phyloP scores from a whole-genome alignment of 2,888 invertebrate genomes.

The Cremastinae sp. region DNA sequence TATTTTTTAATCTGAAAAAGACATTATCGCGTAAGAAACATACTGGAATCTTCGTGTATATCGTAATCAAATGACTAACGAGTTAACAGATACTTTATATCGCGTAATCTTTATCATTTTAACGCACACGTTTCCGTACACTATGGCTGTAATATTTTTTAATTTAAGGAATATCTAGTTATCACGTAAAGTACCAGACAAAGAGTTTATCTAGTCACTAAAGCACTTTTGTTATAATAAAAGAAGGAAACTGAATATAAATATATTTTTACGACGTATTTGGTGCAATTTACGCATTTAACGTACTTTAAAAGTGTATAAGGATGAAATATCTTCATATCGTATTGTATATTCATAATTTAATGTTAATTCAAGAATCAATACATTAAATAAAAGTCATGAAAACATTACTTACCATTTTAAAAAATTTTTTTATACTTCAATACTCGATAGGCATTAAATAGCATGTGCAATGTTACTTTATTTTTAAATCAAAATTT shows the following conservation, averaged over 20 bases:
- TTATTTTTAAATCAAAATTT: too few relatives aligned
- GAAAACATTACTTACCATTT: too few relatives aligned
- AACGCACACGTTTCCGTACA: too few relatives aligned
- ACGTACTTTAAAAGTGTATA: neutral
- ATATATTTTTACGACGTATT: neutral
- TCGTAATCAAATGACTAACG: neutral
- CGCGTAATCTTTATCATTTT: too few relatives aligned
- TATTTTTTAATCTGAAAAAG: neutral
- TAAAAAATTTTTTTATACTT: too few relatives aligned
- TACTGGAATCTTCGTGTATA: neutral
- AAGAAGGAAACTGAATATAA: conserved; percentile 13
- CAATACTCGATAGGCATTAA: too few relatives aligned
- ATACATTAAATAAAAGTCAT: too few relatives aligned
- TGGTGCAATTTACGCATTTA: conserved; percentile 1
- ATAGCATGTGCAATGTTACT: too few relatives aligned
- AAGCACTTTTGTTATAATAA: conserved; percentile 22
- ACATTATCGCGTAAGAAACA: neutral
- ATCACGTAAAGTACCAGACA: conserved; percentile 12
- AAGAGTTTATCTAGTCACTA: conserved; percentile 55
- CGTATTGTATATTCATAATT: neutral
- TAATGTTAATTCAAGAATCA: neutral
- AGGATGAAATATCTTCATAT: neutral
- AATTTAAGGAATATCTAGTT: neutral
- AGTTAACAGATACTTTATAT: too few relatives aligned
- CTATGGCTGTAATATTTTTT: neutral